These are phyloP conservation scores for Sarcophaga rosellei DNA, from an alignment of 2,888 invertebrate species.

Conservation along the genomic window DNA sequence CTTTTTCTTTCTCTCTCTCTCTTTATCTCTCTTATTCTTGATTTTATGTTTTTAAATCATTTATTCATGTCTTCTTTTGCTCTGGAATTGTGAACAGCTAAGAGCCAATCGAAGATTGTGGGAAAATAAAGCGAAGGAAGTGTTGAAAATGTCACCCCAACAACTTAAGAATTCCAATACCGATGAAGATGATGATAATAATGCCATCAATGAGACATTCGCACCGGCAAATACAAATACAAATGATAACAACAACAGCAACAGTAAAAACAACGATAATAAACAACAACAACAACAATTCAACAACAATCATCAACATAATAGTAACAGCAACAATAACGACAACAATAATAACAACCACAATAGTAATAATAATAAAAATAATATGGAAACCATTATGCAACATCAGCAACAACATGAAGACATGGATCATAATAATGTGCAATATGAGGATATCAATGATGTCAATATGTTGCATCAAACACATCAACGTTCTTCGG, in stretches of 20 bases:
- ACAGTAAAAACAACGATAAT: constrained; percentile 67
- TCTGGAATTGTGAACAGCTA: constrained; percentile 73
- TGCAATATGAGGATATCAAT: constrained; percentile 65
- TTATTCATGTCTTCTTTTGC: neutral
- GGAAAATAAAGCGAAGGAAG: constrained; percentile 81
- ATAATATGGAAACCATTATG: constrained; percentile 64
- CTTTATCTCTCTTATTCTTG: neutral
- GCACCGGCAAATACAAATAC: constrained; percentile 66
- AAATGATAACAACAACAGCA: constrained; percentile 69
- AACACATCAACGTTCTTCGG: constrained; percentile 51
- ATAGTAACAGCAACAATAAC: constrained; percentile 71
- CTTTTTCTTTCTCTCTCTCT: neutral
- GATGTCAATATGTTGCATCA: constrained; percentile 61
- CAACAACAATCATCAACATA: constrained; percentile 62
- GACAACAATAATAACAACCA: constrained; percentile 67
- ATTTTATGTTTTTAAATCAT: neutral
- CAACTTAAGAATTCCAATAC: constrained; percentile 72
- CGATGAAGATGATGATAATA: constrained; percentile 75
- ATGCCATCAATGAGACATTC: constrained; percentile 70
- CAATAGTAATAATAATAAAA: constrained; percentile 33
- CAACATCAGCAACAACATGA: constrained; percentile 62
- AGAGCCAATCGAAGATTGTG: constrained; percentile 81
- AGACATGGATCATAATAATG: constrained; percentile 54
- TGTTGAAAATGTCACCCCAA: constrained; percentile 76
- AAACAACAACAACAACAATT: constrained; percentile 65